phyloP scores from a whole-genome alignment of 2,797 vertebrate species.

The Lepilemur ruficaudatus region DNA sequence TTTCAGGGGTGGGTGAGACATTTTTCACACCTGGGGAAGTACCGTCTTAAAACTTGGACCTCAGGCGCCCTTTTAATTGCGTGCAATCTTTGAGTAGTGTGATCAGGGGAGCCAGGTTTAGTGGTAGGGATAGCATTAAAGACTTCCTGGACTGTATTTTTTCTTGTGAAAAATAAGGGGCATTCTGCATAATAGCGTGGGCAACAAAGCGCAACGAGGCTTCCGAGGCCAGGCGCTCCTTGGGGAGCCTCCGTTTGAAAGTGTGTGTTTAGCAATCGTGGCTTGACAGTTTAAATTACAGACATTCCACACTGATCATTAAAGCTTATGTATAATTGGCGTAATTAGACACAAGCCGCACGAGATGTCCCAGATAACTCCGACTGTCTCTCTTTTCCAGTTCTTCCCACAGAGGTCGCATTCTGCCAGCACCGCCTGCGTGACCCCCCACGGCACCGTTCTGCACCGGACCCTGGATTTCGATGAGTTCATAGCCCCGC shows the following conservation, averaged over 20 bases:
- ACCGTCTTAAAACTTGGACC: accelerated
- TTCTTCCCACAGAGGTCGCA: constrained; percentile 95
- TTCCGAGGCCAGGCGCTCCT: not conserved
- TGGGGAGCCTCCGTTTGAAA: not conserved
- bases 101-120: not conserved
- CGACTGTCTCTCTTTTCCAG: constrained; percentile 83
- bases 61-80: not conserved
- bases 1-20: not conserved
- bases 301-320: constrained; percentile 5
- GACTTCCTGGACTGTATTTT: not conserved
- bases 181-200: not conserved
- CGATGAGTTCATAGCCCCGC: constrained; percentile 97
- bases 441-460: constrained; percentile 94
- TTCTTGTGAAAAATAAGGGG: not conserved
- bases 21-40: not conserved
- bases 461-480: constrained; percentile 97
- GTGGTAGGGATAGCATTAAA: not conserved
- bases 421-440: constrained; percentile 90
- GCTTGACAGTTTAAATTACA: not conserved
- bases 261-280: not conserved
- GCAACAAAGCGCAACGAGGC: not conserved
- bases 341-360: not conserved
- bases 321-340: not conserved
- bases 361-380: not conserved
- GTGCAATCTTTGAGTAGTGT: not conserved